Base-by-base conservation (phyloP, 2,888 invertebrate genomes). In the Athrips mouffetella region DNA sequence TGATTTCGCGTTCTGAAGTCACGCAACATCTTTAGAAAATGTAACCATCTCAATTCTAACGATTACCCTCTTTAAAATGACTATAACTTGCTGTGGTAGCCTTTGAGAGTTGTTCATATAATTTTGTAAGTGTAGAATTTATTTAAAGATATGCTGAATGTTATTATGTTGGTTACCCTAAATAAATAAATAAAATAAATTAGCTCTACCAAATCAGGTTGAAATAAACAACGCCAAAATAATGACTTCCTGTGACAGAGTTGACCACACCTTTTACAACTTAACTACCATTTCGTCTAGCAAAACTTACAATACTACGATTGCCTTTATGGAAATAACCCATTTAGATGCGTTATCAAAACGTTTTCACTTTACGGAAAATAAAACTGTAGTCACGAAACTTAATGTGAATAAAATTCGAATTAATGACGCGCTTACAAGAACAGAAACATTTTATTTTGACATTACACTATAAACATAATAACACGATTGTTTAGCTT, bases 401-500 rank as follows among this genome's bases (percentile, higher is more conserved):
- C 54, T 59, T 76, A 79, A 80, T 75, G 73, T 79, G 71, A 80
- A 80, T 80, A 80, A 80, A 79, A 76, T 73, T 77, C 63, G 70
- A 79, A 81, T 82, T 80, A 79, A 80, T 77, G 78, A 78, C 71
- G 73, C 73, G 68, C 69, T 72, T 70, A 75, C 73, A 72, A 68
- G 63, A 73, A 70, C 67, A 67, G 70, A 70, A 80, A 78, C 81
- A 81, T 81, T 81, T 76, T 77, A 83, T 82, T 85, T 81, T 76
- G 77, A 82, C 76, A 82, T 80, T 76, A 79, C 65, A 76, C 73
- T 69, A 80, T 82, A 80, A 81, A 82, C 71, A 72, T 77, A 77
- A 80, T 78, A 76, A 73, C 73, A 72, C 66, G 70, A 80, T 79
- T 80, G 76, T 77, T 74, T 75, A 65, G 63, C 55, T 57, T 11